Base-by-base conservation (phyloP, 2,797 vertebrate genomes). In the Lagorchestes hirsutus region DNA sequence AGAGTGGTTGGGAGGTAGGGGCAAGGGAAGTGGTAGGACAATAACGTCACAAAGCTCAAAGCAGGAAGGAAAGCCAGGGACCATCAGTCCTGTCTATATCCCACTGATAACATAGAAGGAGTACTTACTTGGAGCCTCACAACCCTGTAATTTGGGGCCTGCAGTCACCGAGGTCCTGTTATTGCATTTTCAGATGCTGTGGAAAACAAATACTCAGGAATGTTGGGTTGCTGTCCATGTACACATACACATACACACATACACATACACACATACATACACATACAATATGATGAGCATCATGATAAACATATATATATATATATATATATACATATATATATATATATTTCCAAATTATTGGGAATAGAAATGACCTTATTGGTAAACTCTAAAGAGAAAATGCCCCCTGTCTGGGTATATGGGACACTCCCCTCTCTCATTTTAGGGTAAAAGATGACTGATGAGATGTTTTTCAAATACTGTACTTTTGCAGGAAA, bases 401-500 rank as follows among this genome's bases (percentile, higher is more conserved):
- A 67, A 67, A 97, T 96, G 62, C 13, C 55, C 96, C 91, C 96
- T 92, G 93, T 50, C 55, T 97, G 67, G 67, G 74, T 93, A 97
- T 90, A 95, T 18, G 62, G 94, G 95, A 96, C 95, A 96, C 59
- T n/a, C 52, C 54, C 31, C 5, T 96, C 50, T 90, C 59, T 98
- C 96, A 34, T 92, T 94, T 95, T 96, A 97, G 94, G 62, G 18
- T 90, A 82, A 96, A 95, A 94, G 74, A 92, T 91, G n/a, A 96
- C 93, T 50, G 46, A 28, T 59, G 87, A 93, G 74, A 94, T 13
- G 90, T 95, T 95, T 95, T 95, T 18, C 95, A 95, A 55, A 96
- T 92, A 54, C 95, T 94, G 93, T 24, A 97, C 94, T 90, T 94
- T 95, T 5, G 74, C 34, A 54, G 22, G 90, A 90, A 92, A 97